phyloP scores from a whole-genome alignment of 2,113 vertebrate genomes.

The Scophthalmus maximus region DNA sequence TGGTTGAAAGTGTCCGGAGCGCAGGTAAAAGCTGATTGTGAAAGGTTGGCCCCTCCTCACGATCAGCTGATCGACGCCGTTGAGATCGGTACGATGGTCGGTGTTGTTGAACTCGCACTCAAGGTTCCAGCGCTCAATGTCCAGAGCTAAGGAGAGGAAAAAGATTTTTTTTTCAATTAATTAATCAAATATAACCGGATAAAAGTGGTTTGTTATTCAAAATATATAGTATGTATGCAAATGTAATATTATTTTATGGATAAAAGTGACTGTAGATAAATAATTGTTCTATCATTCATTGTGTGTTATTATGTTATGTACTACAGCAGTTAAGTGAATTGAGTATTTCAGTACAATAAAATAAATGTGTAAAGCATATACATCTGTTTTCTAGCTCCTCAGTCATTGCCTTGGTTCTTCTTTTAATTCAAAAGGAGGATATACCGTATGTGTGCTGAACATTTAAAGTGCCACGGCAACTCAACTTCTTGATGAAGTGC shows the following conservation, averaged over 20 bases:
- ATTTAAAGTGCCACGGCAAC: background rate
- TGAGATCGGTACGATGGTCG: conserved; percentile 86
- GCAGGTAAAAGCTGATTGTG: conserved; percentile 84
- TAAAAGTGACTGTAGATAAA: background rate
- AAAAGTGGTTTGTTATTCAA: background rate
- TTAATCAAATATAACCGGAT: background rate
- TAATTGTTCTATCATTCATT: no score
- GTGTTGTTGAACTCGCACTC: conserved; percentile 86
- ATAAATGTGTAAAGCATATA: background rate
- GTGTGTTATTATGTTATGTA: no score
- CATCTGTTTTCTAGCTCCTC: background rate
- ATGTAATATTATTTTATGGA: background rate
- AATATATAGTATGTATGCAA: background rate
- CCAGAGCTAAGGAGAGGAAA: conserved; percentile 79
- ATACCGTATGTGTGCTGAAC: conserved; percentile 8
- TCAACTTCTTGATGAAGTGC: background rate
- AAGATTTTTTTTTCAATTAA: background rate
- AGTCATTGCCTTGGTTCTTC: background rate
- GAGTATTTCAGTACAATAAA: background rate
- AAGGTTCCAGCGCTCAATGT: conserved; percentile 85
- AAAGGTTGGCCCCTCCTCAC: conserved; percentile 91
- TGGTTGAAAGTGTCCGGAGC: conserved; percentile 83
- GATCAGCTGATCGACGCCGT: conserved; percentile 83
- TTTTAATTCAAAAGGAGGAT: background rate
- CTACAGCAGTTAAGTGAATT: no score